Evolutionary conservation across 2,113 vertebrate genomes (phyloP).

Genomic region (Varanus komodoensis): DNA sequence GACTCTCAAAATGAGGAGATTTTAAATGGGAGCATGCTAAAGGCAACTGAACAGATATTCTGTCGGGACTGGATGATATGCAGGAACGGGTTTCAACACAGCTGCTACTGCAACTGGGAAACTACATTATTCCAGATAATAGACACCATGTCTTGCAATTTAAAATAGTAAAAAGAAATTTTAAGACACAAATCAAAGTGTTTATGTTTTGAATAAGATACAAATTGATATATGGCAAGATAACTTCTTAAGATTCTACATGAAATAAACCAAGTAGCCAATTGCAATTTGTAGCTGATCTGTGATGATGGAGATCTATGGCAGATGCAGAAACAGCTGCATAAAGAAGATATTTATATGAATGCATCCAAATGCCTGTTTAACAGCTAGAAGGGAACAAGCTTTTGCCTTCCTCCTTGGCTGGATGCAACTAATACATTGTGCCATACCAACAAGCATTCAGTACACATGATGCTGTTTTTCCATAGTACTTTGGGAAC

Average conservation of each 20-base stretch:
- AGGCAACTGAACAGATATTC: not conserved
- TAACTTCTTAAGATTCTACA: not conserved
- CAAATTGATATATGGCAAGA: not conserved
- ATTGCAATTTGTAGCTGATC: not conserved
- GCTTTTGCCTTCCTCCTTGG: not conserved
- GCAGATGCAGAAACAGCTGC: not conserved
- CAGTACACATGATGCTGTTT: not conserved
- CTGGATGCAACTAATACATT: not conserved
- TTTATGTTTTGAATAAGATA: too few relatives aligned
- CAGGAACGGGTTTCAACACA: slow-evolving; percentile 29
- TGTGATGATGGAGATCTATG: not conserved
- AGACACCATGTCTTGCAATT: slow-evolving; percentile 19
- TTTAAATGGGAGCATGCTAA: not conserved
- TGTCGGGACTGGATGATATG: not conserved
- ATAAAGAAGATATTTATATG: not conserved
- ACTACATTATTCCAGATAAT: not conserved
- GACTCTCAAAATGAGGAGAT: not conserved
- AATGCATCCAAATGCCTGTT: not conserved
- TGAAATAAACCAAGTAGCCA: not conserved
- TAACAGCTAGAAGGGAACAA: not conserved
- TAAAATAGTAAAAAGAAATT: slow-evolving; percentile 36
- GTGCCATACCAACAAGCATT: not conserved
- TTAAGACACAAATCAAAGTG: too few relatives aligned
- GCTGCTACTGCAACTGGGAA: not conserved
- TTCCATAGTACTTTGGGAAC: not conserved